Evolutionary conservation across 2,113 vertebrate genomes (phyloP).

Genomic region (Copsychus sechellarum): DNA sequence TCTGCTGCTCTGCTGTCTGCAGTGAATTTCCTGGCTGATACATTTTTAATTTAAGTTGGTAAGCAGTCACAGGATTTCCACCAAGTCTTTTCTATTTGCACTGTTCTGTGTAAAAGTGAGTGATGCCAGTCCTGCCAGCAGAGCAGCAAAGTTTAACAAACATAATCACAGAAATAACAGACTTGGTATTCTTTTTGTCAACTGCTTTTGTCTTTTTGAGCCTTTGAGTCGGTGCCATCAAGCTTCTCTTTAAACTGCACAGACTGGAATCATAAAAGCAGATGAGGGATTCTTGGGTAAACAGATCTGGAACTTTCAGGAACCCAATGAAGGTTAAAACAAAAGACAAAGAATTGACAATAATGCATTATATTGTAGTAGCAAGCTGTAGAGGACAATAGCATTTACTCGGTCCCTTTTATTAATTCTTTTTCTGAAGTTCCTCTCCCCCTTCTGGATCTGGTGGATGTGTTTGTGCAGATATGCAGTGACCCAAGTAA

Average conservation of each 20-base stretch:
- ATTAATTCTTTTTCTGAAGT: not conserved
- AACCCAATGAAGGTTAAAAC: not conserved
- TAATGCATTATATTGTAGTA: not conserved
- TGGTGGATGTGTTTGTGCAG: not conserved
- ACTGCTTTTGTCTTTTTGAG: not conserved
- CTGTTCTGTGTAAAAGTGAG: not conserved
- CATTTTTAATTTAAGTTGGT: not conserved
- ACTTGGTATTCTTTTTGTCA: not conserved
- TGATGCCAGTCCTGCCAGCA: not conserved
- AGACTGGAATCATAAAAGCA: not conserved
- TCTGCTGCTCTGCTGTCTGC: not conserved
- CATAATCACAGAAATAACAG: not conserved
- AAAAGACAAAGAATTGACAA: not conserved
- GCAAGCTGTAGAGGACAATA: not conserved
- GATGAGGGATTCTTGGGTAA: not conserved
- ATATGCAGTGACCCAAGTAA: rapidly evolving
- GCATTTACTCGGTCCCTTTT: not conserved
- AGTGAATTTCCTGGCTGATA: not conserved
- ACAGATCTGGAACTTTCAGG: not conserved
- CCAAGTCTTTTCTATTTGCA: not conserved
- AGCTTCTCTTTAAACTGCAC: not conserved
- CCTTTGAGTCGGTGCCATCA: not conserved
- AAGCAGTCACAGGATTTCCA: not conserved
- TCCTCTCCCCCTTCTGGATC: not conserved
- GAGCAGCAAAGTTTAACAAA: not conserved